phyloP scores from a whole-genome alignment of 2,113 vertebrate genomes.

The Pardalotus punctatus region DNA sequence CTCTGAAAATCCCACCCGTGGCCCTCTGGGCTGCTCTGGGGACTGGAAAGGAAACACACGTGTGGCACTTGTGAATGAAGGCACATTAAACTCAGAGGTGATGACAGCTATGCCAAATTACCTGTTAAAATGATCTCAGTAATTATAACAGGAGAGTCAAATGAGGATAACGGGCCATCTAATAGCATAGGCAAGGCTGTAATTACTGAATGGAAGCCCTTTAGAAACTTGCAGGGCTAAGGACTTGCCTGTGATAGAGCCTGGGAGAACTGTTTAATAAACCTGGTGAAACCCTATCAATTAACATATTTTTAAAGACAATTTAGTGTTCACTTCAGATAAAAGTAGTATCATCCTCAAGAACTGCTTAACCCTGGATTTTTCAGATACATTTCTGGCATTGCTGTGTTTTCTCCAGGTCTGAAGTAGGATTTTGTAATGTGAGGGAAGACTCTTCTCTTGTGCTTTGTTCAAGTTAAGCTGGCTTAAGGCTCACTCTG shows the following conservation, averaged over 20 bases:
- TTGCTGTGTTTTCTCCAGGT: not conserved
- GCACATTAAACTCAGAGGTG: accelerated
- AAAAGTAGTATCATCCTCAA: not conserved
- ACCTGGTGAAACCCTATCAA: not conserved
- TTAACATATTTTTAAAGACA: not conserved
- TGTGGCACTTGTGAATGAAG: not conserved
- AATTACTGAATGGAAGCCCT: not conserved
- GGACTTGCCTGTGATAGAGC: not conserved
- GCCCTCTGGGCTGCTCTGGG: not conserved
- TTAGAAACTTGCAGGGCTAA: not conserved
- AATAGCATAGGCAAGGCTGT: not conserved
- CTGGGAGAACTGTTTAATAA: not conserved
- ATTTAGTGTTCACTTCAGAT: not conserved
- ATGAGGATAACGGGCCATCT: not conserved
- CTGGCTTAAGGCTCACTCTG: not conserved
- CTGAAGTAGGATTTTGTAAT: not conserved
- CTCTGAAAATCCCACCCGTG: accelerated
- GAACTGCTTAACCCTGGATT: not conserved
- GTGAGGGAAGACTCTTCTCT: not conserved
- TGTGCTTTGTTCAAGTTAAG: not conserved
- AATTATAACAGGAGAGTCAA: not conserved
- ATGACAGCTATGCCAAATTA: conserved; percentile 3
- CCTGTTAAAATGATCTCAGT: not conserved
- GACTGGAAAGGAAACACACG: not conserved
- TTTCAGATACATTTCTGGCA: not conserved